Evolutionary conservation across 2,797 vertebrate genomes (phyloP).

Genomic region (Rhinogobio ventralis): DNA sequence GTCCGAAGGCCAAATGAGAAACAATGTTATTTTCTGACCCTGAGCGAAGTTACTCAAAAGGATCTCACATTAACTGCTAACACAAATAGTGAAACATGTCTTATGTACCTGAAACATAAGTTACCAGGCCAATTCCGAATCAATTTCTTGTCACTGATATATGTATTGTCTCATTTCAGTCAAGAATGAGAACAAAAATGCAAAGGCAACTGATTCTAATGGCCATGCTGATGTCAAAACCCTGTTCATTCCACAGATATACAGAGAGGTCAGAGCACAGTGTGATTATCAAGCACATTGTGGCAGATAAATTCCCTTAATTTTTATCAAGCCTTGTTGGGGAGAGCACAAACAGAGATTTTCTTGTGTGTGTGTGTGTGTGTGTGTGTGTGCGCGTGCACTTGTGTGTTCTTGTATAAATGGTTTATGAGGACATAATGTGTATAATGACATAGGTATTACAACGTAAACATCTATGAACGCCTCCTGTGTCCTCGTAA

Average conservation of each 20-base stretch:
- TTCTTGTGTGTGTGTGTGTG: neutral
- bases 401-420: too few relatives aligned
- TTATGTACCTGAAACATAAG: neutral
- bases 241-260: slow-evolving; percentile 26
- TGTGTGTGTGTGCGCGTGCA: too few relatives aligned
- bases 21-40: neutral
- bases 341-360: neutral
- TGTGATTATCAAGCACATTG: slow-evolving; percentile 24
- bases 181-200: slow-evolving; percentile 2
- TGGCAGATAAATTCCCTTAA: slow-evolving; percentile 8
- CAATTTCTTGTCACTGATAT: slow-evolving; percentile 4
- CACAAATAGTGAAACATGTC: neutral
- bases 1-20: slow-evolving; percentile 7
- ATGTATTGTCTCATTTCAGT: neutral
- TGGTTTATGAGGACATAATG: too few relatives aligned
- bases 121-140: neutral
- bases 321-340: neutral
- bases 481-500: too few relatives aligned
- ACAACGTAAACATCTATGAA: too few relatives aligned
- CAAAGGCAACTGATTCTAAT: neutral
- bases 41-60: neutral
- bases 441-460: too few relatives aligned
- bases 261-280: slow-evolving; percentile 4
- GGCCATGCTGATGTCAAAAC: slow-evolving; percentile 6
- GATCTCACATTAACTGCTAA: neutral